These are phyloP conservation scores for Montipora cactus DNA, from an alignment of 64 coral and sea anemone genomes.

Conservation along the genomic window DNA sequence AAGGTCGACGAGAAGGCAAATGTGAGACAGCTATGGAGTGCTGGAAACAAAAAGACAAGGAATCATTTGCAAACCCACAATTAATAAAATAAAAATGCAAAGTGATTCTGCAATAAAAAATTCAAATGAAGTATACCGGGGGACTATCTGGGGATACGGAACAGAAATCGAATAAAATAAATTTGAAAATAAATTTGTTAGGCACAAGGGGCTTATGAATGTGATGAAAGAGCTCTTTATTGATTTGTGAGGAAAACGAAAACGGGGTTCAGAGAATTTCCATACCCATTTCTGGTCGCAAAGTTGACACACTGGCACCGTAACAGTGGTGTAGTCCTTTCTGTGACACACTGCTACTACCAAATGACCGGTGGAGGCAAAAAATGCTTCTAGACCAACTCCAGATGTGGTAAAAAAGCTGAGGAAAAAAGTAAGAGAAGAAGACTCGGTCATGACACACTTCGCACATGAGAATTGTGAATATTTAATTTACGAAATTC, in stretches of 20 bases:
- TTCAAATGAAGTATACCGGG: too few species aligned
- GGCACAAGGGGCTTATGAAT: too few species aligned
- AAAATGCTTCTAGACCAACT: constrained; percentile 87
- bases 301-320: constrained; percentile 69
- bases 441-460: background rate
- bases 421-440: constrained; percentile 7
- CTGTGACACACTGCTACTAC: constrained; percentile 84
- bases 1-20: constrained; percentile 83
- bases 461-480: too few species aligned
- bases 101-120: too few species aligned
- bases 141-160: too few species aligned
- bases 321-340: constrained; percentile 87
- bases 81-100: too few species aligned
- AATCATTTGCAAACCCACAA: background rate
- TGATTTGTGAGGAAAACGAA: background rate
- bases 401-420: constrained; percentile 90
- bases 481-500: too few species aligned
- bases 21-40: constrained; percentile 86
- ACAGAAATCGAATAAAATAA: too few species aligned
- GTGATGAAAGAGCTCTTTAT: too few species aligned
- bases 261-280: background rate
- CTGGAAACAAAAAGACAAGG: constrained; percentile 50
- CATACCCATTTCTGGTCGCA: constrained; percentile 90
- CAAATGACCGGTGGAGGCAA: constrained; percentile 69
- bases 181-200: too few species aligned